A percentile compares a stretch with the other conserved stretches of the same genome.
Evolutionary conservation across 35 echinoderm and acorn worm genomes (phyloP).

Genomic region (Holothuria glaberrima): DNA sequence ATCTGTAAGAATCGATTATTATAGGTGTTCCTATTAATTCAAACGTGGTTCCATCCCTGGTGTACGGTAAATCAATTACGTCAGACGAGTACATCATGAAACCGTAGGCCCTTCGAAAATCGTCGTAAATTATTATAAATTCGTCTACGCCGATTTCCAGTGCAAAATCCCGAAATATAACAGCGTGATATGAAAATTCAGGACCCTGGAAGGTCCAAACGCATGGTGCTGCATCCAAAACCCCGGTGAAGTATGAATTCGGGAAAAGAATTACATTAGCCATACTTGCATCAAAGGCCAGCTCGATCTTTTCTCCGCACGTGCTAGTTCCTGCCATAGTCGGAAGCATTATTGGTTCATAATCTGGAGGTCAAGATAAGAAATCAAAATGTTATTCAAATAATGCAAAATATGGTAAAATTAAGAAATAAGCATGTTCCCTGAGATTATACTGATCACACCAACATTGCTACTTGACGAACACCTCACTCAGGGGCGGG

Average conservation of each 20-base stretch:
- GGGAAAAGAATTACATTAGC: not conserved
- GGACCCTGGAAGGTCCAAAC: not conserved
- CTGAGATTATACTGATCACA: too few relatives aligned
- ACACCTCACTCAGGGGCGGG: too few relatives aligned
- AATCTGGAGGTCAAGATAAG: not conserved
- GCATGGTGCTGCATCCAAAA: not conserved
- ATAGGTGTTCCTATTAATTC: not conserved
- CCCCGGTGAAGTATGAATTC: not conserved
- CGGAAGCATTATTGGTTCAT: not conserved
- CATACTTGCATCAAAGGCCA: not conserved
- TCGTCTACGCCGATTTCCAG: not conserved
- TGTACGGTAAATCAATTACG: not conserved
- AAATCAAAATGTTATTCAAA: too few relatives aligned
- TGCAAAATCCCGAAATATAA: not conserved
- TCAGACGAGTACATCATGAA: not conserved
- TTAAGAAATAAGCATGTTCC: too few relatives aligned
- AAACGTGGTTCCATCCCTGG: not conserved
- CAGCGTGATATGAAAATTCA: not conserved
- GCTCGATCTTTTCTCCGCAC: not conserved
- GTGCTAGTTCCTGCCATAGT: not conserved
- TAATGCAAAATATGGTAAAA: too few relatives aligned
- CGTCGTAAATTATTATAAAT: not conserved
- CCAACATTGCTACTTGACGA: too few relatives aligned
- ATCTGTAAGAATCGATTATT: slow-evolving; percentile 6
- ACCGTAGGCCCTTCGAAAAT: not conserved